Conservation (phyloP, 1,140 invertebrate genomes). For the Leucophenga varia region DNA sequence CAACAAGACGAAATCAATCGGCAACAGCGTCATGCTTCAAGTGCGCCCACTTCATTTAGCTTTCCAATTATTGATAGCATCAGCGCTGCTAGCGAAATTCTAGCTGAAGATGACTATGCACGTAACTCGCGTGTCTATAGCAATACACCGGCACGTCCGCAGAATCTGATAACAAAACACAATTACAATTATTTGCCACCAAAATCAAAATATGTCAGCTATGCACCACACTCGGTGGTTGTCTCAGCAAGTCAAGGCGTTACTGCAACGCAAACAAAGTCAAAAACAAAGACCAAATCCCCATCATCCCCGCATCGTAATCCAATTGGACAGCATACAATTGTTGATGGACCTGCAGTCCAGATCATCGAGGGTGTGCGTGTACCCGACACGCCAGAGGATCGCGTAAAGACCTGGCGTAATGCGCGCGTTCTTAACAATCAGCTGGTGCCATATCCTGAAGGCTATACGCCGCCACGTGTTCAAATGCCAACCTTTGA, state of each 20-base stretch:
- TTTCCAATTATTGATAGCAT: conserved; percentile 2
- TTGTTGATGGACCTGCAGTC: conserved; percentile 47
- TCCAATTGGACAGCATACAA: conserved; percentile 38
- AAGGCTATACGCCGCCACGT: conserved; percentile 65
- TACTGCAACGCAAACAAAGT: conserved; percentile 19
- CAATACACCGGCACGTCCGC: conserved; percentile 18
- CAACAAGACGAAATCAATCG: conserved; percentile 4
- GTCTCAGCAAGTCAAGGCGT: conserved; percentile 38
- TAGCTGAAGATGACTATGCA: conserved; percentile 24
- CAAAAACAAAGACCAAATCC: conserved; percentile 9
- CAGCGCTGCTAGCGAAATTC: conserved; percentile 26
- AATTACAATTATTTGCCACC: conserved; percentile 36
- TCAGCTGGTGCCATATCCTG: conserved; percentile 69
- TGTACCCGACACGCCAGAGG: conserved; percentile 78
- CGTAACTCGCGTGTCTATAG: conserved; percentile 28
- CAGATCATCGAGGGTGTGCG: conserved; percentile 76
- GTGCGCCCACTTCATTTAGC: too few species aligned
- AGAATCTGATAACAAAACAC: conserved; percentile 41
- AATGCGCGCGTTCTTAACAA: conserved; percentile 85
- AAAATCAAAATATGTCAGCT: conserved; percentile 36
- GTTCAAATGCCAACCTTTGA: conserved; percentile 55
- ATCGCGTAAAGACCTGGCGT: conserved; percentile 76
- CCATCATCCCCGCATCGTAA: conserved; percentile 24
- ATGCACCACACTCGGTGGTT: conserved; percentile 40
- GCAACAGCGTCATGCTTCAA: too few species aligned